A percentile compares a stretch with the other conserved stretches of the same genome.
phyloP scores from a whole-genome alignment of 2,888 invertebrate genomes.

The Julus scandinavius region DNA sequence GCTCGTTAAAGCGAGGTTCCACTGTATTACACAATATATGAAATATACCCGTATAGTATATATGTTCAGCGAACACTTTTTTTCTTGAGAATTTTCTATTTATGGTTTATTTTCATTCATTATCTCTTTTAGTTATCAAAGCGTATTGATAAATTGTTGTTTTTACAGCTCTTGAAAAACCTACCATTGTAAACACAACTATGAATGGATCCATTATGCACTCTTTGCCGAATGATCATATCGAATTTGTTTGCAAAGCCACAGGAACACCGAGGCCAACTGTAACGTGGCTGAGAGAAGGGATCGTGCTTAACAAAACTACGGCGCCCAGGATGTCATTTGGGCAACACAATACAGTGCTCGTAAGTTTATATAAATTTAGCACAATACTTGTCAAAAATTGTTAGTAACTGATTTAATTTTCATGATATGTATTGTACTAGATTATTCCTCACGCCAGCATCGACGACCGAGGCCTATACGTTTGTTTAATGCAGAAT shows the following conservation, averaged over 20 bases:
- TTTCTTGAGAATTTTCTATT: too few species aligned
- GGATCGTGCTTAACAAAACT: slow-evolving; percentile 49
- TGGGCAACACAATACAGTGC: slow-evolving; percentile 16
- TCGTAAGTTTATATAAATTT: slow-evolving; percentile 51
- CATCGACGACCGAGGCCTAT: slow-evolving; percentile 59
- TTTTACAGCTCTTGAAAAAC: slow-evolving; percentile 57
- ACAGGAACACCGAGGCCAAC: slow-evolving; percentile 62
- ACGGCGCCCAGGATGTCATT: slow-evolving; percentile 56
- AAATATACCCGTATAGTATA: too few species aligned
- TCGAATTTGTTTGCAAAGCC: slow-evolving; percentile 61
- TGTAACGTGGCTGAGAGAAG: slow-evolving; percentile 61
- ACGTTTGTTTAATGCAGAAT: slow-evolving; percentile 60
- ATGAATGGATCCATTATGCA: slow-evolving; percentile 58
- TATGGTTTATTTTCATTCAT: too few species aligned
- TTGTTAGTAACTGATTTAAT: too few species aligned
- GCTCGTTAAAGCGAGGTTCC: too few species aligned
- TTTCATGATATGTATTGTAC: too few species aligned
- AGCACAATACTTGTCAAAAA: too few species aligned
- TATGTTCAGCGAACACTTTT: too few species aligned
- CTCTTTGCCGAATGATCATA: slow-evolving; percentile 57
- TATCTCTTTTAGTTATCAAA: too few species aligned
- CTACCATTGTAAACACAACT: slow-evolving; percentile 58
- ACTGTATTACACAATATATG: too few species aligned
- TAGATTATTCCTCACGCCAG: slow-evolving; percentile 56
- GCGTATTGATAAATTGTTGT: too few species aligned